phyloP scores from a whole-genome alignment of 2,113 vertebrate species.

The Tetrax tetrax region DNA sequence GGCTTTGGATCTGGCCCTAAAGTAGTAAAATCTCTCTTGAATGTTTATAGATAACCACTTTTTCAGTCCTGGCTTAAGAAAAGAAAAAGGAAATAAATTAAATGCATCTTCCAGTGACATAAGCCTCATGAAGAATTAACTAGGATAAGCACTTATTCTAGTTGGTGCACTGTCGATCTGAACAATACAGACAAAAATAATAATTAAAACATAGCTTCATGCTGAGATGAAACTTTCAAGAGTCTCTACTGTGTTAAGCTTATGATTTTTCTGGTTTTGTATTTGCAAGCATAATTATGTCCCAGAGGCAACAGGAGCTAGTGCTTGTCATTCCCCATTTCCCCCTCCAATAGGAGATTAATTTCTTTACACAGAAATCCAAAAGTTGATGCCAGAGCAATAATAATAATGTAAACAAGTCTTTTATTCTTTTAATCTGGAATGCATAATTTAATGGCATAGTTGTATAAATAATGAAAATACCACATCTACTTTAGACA shows the following conservation, averaged over 20 bases:
- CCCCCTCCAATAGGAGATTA: constrained; percentile 25
- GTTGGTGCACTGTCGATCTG: constrained; percentile 38
- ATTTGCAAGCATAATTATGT: constrained; percentile 67
- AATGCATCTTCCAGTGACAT: constrained; percentile 60
- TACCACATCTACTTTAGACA: constrained; percentile 59
- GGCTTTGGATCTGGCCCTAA: constrained; percentile 1
- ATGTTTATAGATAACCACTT: constrained; percentile 44
- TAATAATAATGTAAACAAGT: constrained; percentile 65
- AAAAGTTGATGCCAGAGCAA: constrained; percentile 63
- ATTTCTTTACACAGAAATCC: constrained; percentile 68
- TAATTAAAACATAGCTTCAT: constrained; percentile 74
- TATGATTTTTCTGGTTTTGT: constrained; percentile 66
- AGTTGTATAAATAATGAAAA: constrained; percentile 70
- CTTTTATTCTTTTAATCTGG: constrained; percentile 56
- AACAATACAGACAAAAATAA: constrained; percentile 71
- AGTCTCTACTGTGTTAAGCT: constrained; percentile 65
- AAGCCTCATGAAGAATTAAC: constrained; percentile 73
- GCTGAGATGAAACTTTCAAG: constrained; percentile 74
- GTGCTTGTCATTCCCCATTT: constrained; percentile 61
- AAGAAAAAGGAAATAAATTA: constrained; percentile 62
- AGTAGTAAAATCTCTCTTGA: constrained; percentile 10
- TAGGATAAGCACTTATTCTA: constrained; percentile 67
- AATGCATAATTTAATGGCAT: constrained; percentile 63
- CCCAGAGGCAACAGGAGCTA: constrained; percentile 68
- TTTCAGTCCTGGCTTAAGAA: background rate